phyloP scores from a whole-genome alignment of 2,797 vertebrate species.

The Sternotherus odoratus region DNA sequence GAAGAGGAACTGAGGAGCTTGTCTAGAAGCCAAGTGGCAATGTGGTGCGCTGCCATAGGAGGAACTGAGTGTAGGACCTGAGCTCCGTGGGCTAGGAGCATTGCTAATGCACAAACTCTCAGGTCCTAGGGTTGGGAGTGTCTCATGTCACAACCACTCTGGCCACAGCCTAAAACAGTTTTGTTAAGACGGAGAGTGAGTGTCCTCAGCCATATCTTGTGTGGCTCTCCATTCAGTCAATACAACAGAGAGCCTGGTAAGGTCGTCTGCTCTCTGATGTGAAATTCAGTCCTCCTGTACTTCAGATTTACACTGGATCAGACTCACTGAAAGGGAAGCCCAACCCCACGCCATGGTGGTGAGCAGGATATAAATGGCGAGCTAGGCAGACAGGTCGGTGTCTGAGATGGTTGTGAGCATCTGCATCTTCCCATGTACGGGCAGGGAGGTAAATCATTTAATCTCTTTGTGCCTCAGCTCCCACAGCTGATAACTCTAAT shows the following conservation, averaged over 20 bases:
- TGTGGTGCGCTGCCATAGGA: background rate
- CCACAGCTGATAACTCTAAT: background rate
- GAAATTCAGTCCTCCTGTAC: background rate
- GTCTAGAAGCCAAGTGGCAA: background rate
- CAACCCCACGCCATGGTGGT: background rate
- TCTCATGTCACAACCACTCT: background rate
- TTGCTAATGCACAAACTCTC: background rate
- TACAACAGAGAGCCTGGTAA: background rate
- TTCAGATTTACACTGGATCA: background rate
- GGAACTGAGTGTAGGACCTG: background rate
- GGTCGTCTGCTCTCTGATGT: background rate
- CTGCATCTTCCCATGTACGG: background rate
- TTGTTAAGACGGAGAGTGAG: background rate
- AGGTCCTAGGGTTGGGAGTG: background rate
- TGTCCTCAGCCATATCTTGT: background rate
- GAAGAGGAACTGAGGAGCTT: background rate
- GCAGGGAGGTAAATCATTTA: background rate
- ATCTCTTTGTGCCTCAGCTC: background rate
- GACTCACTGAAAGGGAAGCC: background rate
- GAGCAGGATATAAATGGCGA: background rate
- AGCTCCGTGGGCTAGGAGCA: background rate
- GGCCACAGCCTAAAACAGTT: background rate
- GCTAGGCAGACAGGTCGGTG: background rate
- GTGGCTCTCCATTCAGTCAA: background rate
- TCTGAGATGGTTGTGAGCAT: background rate